These are phyloP conservation scores for Sinocyclocheilus anophthalmus DNA, from an alignment of 2,113 vertebrate genomes.

Conservation along the genomic window DNA sequence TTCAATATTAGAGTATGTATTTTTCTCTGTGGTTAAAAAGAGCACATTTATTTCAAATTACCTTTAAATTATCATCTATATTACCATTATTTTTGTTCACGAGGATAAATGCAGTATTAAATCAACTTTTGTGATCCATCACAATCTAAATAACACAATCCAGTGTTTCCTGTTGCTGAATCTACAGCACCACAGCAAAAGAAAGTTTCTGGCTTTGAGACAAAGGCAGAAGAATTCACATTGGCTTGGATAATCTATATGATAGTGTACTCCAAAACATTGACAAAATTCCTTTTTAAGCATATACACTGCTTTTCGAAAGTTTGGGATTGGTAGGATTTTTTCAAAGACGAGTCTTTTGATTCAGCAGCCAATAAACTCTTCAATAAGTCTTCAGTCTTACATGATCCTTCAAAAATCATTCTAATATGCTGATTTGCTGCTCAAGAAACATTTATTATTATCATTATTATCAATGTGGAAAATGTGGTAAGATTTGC, in stretches of 20 bases:
- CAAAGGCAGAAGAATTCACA: too few species aligned
- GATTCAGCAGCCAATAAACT: too few species aligned
- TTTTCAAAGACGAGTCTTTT: too few species aligned
- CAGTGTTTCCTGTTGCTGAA: neutral
- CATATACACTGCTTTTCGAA: neutral
- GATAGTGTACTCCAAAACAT: too few species aligned
- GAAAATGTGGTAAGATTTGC: slow-evolving; percentile 22
- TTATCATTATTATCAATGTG: neutral
- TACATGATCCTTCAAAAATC: neutral
- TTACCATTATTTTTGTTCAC: neutral
- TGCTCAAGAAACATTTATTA: too few species aligned
- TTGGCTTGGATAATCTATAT: too few species aligned
- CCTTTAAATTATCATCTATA: neutral
- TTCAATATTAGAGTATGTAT: neutral
- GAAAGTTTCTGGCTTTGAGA: neutral
- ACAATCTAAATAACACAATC: neutral
- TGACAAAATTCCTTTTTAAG: too few species aligned
- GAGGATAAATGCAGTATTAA: neutral
- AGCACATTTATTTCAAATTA: neutral
- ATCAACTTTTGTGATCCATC: neutral
- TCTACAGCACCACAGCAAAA: neutral
- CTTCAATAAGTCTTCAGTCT: neutral
- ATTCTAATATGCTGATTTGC: neutral
- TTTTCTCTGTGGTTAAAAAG: neutral
- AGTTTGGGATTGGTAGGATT: neutral